Evolutionary conservation across 2,888 invertebrate genomes (phyloP).

Genomic region (Euplexia lucipara): DNA sequence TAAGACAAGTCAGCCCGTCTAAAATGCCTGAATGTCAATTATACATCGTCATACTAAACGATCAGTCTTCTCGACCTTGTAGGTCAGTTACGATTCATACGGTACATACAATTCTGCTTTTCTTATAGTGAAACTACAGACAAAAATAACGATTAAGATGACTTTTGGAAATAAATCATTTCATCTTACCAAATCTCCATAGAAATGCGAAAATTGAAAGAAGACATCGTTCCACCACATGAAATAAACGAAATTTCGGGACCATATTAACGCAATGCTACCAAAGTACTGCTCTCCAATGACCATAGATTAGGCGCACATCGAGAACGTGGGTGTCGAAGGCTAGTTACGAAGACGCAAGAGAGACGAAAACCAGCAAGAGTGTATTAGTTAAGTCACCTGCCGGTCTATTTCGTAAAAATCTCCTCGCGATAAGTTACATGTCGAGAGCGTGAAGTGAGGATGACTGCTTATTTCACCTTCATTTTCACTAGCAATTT

Average conservation of each 20-base stretch:
- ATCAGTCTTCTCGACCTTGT: constrained; percentile 61
- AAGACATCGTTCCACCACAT: constrained; percentile 58
- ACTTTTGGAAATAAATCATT: neutral
- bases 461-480: no score
- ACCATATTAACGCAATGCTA: constrained; percentile 71
- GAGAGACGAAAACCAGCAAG: constrained; percentile 18
- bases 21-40: constrained; percentile 52
- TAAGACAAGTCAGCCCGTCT: constrained; percentile 45
- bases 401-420: no score
- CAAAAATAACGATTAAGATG: neutral
- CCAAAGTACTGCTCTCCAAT: constrained; percentile 65
- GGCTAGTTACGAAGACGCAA: constrained; percentile 51
- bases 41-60: constrained; percentile 53
- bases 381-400: constrained; percentile 6
- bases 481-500: no score
- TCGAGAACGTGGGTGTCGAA: constrained; percentile 70
- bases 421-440: no score
- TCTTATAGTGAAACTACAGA: neutral
- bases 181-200: constrained; percentile 73
- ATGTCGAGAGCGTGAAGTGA: no score
- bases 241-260: constrained; percentile 59
- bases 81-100: constrained; percentile 57
- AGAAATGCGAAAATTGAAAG: constrained; percentile 62
- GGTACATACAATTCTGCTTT: constrained; percentile 3
- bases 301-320: constrained; percentile 62